Conservation (phyloP, 2,797 vertebrate genomes). For the Tapera naevia region DNA sequence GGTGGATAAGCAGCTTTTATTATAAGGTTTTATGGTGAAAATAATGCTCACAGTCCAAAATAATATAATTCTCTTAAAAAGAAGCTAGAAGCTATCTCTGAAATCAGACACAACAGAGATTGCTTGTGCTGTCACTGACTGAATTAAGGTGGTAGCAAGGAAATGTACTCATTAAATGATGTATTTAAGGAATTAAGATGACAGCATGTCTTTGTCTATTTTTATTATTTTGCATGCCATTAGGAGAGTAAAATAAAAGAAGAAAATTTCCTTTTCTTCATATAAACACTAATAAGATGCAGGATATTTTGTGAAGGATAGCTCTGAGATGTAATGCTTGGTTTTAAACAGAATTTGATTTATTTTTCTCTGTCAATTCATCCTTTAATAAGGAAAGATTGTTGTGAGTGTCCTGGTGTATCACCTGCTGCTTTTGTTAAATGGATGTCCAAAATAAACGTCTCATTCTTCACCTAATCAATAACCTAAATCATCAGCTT, state of each 20-base stretch:
- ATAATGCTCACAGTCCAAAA: conserved; percentile 2
- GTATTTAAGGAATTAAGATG: background rate
- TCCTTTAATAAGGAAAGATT: background rate
- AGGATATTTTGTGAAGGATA: background rate
- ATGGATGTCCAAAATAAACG: background rate
- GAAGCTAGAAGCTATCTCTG: background rate
- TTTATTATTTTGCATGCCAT: background rate
- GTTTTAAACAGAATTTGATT: background rate
- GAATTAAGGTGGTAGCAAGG: background rate
- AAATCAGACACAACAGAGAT: background rate
- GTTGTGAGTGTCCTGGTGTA: background rate
- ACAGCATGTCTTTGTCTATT: background rate
- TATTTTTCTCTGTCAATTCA: background rate
- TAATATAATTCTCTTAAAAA: conserved; percentile 3
- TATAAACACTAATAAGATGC: background rate
- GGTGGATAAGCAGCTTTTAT: conserved; percentile 30
- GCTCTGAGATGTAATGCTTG: background rate
- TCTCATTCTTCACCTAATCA: background rate
- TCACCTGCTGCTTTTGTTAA: background rate
- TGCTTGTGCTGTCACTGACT: background rate
- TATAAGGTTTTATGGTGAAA: background rate
- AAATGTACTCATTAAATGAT: background rate
- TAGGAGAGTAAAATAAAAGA: background rate
- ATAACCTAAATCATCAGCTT: background rate
- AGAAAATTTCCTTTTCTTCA: background rate